Conservation (phyloP, 2,113 vertebrate genomes). For the Lepus timidus region DNA sequence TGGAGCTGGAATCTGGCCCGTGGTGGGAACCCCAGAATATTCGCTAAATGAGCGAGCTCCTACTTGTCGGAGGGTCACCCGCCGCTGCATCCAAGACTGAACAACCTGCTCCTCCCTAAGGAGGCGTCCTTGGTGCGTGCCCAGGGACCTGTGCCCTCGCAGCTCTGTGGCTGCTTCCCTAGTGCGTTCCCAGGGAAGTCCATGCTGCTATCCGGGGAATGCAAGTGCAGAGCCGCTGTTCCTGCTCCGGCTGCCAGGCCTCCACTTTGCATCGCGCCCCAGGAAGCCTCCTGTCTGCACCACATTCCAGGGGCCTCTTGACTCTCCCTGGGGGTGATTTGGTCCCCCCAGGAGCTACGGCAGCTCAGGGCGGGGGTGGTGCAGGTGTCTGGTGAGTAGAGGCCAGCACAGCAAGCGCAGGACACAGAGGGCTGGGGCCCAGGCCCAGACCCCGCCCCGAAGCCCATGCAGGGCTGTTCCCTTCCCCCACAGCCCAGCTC, state of each 20-base stretch:
- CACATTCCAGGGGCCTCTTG: accelerated
- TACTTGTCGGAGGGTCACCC: accelerated
- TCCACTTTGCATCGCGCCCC: too few species aligned
- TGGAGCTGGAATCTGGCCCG: accelerated
- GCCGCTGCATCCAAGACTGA: not conserved
- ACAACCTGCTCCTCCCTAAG: too few species aligned
- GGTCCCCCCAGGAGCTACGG: too few species aligned
- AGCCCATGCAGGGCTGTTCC: not conserved
- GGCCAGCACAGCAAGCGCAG: not conserved
- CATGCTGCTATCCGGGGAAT: not conserved
- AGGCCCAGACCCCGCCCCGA: not conserved
- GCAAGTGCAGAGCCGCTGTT: not conserved
- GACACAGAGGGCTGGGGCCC: too few species aligned
- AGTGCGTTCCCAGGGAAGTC: not conserved
- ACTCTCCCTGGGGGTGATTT: not conserved
- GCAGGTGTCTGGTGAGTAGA: not conserved
- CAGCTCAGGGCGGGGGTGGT: not conserved
- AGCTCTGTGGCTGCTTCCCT: not conserved
- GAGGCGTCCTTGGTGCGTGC: too few species aligned
- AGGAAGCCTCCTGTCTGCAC: not conserved
- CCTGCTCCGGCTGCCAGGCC: not conserved
- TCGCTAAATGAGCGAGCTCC: not conserved
- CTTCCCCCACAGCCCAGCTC: not conserved
- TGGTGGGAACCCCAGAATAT: not conserved
- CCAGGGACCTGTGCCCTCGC: not conserved